Conservation (phyloP, 2,113 vertebrate genomes). For the Thymallus thymallus region DNA sequence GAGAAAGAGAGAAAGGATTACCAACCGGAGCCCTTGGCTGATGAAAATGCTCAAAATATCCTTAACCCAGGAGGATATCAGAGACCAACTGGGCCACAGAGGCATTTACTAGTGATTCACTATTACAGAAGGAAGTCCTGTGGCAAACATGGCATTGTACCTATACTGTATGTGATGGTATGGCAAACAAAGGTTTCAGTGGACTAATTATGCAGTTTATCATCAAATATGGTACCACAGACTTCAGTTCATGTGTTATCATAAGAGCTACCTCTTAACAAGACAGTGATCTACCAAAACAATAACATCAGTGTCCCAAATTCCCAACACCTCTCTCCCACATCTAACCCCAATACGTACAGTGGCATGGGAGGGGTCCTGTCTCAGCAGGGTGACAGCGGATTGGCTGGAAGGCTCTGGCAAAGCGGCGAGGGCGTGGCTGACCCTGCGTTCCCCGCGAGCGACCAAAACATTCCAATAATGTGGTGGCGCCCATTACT, state of each 20-base stretch:
- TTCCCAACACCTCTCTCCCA: constrained; percentile 5
- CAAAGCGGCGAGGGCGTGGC: constrained; percentile 54
- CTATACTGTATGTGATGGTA: too few relatives aligned
- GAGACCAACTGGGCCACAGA: too few relatives aligned
- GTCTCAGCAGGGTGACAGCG: constrained; percentile 79
- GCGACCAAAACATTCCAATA: constrained; percentile 76
- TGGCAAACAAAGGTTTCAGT: too few relatives aligned
- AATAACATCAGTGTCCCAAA: not conserved
- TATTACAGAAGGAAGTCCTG: too few relatives aligned
- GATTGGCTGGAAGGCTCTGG: constrained; percentile 71
- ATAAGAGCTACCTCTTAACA: too few relatives aligned
- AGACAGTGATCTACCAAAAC: not conserved
- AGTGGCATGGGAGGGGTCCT: constrained; percentile 54
- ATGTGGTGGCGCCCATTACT: constrained; percentile 66
- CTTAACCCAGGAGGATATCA: too few relatives aligned
- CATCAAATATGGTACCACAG: too few relatives aligned
- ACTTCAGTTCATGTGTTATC: too few relatives aligned
- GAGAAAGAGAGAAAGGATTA: not conserved
- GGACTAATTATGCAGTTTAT: too few relatives aligned
- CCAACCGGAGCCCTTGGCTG: too few relatives aligned
- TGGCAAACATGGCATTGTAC: too few relatives aligned
- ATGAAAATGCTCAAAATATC: not conserved
- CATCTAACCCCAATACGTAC: constrained; percentile 69
- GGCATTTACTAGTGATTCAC: too few relatives aligned
- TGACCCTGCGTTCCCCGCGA: constrained; percentile 53